Evolutionary conservation across 30 jellyfish, hydroid and myxozoan genomes (phyloP), one percentile per base, ranked within the genome.

Genomic region (Hydra vulgaris): DNA sequence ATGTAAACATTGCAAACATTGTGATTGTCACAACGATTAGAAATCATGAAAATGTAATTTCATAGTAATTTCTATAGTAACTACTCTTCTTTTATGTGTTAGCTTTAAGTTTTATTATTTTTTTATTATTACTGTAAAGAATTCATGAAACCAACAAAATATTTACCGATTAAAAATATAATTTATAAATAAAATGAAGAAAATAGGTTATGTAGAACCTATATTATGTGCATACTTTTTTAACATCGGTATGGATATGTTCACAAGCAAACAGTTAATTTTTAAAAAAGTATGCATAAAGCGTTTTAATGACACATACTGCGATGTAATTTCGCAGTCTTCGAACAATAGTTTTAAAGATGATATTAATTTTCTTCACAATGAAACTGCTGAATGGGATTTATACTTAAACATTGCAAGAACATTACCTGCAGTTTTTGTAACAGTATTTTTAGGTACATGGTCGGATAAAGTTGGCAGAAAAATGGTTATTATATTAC

Each of bases 391-490:
- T 26, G 79, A 71, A 20, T 92, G 96, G 96, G 70, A 74, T 83
- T n/a, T 92, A 76, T 92, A 87, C 73, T 18, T 74, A 25, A 81
- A 67, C 68, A 70, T 86, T 71, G 94, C 95, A 53, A 55, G 85
- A 55, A 87, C 96, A 18, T 23, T 92, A 5, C 95, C 98, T 18
- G 88, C 98, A 7, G 84, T 84, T 71, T 26, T 84, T 24, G 78
- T 95, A 0, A 88, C 98, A 8, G 53, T 87, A 82, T 55, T 77
- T 54, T 72, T 73, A 1, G 96, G 96, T 15, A 78, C 96, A 1
- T 76, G 89, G 73, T 92, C 98, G n/a, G 98, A 92, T 74, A 68
- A 83, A 21, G 84, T 92, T 79, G 98, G 98, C 53, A 83, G 98
- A 40, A 92, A 87, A 77, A 71, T 69, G 23, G 22, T 85, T 40